These are phyloP conservation scores for Dipodomys stephensi DNA, from an alignment of 2,113 vertebrate genomes.

Conservation along the genomic window DNA sequence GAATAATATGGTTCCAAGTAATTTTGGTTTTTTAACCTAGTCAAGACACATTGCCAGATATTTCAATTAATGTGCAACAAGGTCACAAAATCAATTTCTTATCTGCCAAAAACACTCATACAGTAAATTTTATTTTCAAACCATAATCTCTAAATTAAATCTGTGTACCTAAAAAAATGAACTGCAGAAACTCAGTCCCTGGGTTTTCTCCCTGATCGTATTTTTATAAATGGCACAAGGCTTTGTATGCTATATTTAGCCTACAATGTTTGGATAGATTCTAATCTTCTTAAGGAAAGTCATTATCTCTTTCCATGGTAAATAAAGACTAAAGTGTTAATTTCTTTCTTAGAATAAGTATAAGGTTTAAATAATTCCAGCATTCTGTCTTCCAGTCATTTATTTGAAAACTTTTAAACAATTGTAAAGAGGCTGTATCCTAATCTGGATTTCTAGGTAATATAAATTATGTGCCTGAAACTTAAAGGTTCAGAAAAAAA, in stretches of 20 bases:
- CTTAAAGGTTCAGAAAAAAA: not conserved
- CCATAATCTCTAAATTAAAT: slow-evolving; percentile 90
- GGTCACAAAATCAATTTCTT: slow-evolving; percentile 88
- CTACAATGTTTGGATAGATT: slow-evolving; percentile 87
- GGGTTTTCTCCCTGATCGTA: slow-evolving; percentile 77
- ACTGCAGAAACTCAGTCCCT: slow-evolving; percentile 76
- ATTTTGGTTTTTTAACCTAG: slow-evolving; percentile 80
- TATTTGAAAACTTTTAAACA: slow-evolving; percentile 77
- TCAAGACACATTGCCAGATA: slow-evolving; percentile 82
- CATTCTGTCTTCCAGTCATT: slow-evolving; percentile 74
- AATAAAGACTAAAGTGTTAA: slow-evolving; percentile 83
- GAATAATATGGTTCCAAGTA: slow-evolving; percentile 76
- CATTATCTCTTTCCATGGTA: slow-evolving; percentile 85
- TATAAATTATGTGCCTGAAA: slow-evolving; percentile 55
- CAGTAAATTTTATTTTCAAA: slow-evolving; percentile 87
- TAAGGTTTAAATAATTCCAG: slow-evolving; percentile 75
- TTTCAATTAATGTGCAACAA: slow-evolving; percentile 85
- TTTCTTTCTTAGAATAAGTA: slow-evolving; percentile 83
- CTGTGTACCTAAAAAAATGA: slow-evolving; percentile 86
- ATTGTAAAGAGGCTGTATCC: slow-evolving; percentile 69
- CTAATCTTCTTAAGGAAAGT: slow-evolving; percentile 82
- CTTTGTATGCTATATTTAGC: slow-evolving; percentile 85
- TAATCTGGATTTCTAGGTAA: slow-evolving; percentile 51
- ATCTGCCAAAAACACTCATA: slow-evolving; percentile 85
- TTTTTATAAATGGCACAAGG: slow-evolving; percentile 85